phyloP scores from a whole-genome alignment of 2,888 invertebrate species.

The Esperia sulphurella region DNA sequence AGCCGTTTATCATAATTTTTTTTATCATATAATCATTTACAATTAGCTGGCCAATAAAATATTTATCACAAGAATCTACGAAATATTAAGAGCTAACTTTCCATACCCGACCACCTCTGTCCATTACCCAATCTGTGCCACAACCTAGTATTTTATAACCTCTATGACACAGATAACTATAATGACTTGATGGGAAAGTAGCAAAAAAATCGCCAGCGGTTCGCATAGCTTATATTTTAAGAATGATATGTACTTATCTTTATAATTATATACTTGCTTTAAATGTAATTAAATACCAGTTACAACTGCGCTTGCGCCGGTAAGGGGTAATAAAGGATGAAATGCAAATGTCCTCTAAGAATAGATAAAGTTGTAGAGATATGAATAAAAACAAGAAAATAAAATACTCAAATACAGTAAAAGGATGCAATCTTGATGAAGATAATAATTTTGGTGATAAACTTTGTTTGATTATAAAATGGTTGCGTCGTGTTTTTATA shows the following conservation, averaged over 20 bases:
- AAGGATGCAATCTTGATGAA: background rate
- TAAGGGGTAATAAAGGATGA: background rate
- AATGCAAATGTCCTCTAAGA: background rate
- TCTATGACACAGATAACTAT: background rate
- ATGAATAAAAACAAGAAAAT: background rate
- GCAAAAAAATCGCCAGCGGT: background rate
- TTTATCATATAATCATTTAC: too few species aligned
- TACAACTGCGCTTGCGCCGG: constrained; percentile 21
- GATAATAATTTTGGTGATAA: background rate
- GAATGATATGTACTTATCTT: constrained; percentile 9
- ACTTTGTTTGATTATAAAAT: too few species aligned
- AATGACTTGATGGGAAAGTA: background rate
- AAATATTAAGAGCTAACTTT: too few species aligned
- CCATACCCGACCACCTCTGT: too few species aligned
- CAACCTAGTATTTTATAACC: too few species aligned
- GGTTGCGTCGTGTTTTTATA: too few species aligned
- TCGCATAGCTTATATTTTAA: background rate
- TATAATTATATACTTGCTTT: constrained; percentile 46
- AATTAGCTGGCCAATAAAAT: too few species aligned
- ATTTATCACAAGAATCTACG: too few species aligned
- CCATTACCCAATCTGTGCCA: too few species aligned
- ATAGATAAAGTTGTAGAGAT: background rate
- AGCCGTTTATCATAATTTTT: too few species aligned
- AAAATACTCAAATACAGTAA: constrained; percentile 19
- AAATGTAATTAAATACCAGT: constrained; percentile 66